Evolutionary conservation across 1,140 invertebrate genomes (phyloP).

Genomic region (Neodiprion fabricii): DNA sequence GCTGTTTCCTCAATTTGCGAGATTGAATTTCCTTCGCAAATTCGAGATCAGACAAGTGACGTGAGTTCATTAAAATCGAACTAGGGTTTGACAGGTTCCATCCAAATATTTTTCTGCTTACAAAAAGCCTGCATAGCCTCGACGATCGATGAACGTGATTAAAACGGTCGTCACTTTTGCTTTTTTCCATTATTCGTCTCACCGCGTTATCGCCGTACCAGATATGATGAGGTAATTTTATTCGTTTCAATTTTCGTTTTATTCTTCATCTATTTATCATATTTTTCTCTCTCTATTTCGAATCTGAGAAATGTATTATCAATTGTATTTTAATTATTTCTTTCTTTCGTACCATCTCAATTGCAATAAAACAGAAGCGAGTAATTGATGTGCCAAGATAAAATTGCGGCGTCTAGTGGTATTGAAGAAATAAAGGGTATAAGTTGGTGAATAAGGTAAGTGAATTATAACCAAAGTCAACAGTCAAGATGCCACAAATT

Average conservation of each 20-base stretch:
- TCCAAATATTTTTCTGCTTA: neutral
- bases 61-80: neutral
- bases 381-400: no score
- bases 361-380: no score
- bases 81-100: neutral
- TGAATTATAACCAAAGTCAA: neutral
- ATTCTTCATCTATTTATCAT: neutral
- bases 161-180: no score
- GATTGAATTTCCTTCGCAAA: neutral
- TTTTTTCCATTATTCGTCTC: neutral
- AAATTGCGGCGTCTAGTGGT: no score
- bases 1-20: no score
- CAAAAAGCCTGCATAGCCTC: no score
- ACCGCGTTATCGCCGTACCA: slow-evolving; percentile 3
- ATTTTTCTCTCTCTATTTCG: neutral
- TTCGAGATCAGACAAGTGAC: neutral
- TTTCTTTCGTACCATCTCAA: no score
- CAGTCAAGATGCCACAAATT: neutral
- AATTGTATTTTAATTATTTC: neutral
- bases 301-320: neutral
- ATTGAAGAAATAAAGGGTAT: no score
- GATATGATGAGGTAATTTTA: neutral
- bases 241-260: neutral
- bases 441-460: neutral
- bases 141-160: no score